Evolutionary conservation across 2,797 vertebrate genomes (phyloP).

Genomic region (Pseudochirops cupreus): DNA sequence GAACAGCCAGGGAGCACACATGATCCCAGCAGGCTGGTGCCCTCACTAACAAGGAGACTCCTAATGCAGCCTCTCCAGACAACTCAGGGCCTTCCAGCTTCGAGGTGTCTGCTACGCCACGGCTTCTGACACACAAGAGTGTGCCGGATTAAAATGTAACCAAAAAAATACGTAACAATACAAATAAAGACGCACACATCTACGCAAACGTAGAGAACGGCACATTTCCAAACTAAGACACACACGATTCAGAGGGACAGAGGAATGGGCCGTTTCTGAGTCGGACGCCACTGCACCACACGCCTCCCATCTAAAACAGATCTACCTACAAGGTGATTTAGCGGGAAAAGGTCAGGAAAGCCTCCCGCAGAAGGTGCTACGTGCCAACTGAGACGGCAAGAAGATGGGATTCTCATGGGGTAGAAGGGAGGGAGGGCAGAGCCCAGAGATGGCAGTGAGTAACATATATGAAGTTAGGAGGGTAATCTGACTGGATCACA

Average conservation of each 20-base stretch:
- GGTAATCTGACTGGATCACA: not conserved
- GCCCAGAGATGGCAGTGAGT: not conserved
- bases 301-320: not conserved
- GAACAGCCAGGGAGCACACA: too few species aligned
- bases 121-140: not conserved
- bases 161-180: not conserved
- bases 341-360: not conserved
- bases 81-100: not conserved
- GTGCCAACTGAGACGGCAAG: not conserved
- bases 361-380: not conserved
- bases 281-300: not conserved
- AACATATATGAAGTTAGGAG: not conserved
- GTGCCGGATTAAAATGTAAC: not conserved
- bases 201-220: not conserved
- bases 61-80: not conserved
- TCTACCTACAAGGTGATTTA: not conserved
- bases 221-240: not conserved
- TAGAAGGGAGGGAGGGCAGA: not conserved
- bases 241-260: not conserved
- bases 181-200: not conserved
- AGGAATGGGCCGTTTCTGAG: not conserved
- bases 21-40: not conserved
- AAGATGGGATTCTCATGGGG: not conserved
- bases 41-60: not conserved
- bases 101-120: too few species aligned